Base-by-base conservation (phyloP, 2,797 vertebrate species). In the Tiaroga cobitis region DNA sequence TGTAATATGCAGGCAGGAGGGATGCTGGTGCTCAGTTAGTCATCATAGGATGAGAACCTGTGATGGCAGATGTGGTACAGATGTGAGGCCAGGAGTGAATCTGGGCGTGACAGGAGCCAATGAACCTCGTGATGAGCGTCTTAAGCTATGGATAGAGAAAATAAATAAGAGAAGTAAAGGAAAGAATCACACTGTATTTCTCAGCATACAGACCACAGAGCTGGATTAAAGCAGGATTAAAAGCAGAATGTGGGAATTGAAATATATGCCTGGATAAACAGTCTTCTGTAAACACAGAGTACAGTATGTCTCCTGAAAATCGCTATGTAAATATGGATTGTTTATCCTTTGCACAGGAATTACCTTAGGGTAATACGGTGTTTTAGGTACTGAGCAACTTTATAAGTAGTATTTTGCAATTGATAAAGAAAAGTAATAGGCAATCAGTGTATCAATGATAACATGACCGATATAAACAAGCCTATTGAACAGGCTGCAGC, bases 41-140 rank as follows among this genome's bases (percentile, higher is more conserved):
- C 32, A 37, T 37, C 46, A 13, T 7, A 24, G 49, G 19, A 54
- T 75, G 51, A 59, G 13, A 37, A 4, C 39, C 32, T 39, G 74
- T n/a, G 34, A 59, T 41, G 34, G 54, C 75, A 77, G 75, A 77
- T 59, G 75, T 21, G 75, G 21, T 26, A 6, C 75, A 77, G 54
- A 77, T 77, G 54, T 77, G 13, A 39, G 54, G 75, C 24, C 24
- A 61, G 54, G 7, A 61, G 75, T 78, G 34, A 61, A 78, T 78
- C 37, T 19, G 54, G 34, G 54, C 2, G 8, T 78, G 75, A 41
- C 54, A 78, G 54, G 75, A 78, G 34, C 54, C 75, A 41, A 2
- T 61, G 75, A n/a, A 61, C 54, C 54, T 18, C 24, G 24, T 16
- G 5, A 78, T 78, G 54, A 34, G 15, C 2, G 0, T 61, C 75